Percentiles rank a stretch among this genome's conserved stretches.
These are phyloP conservation scores for Paracyclopina nana DNA, from an alignment of 1,140 invertebrate genomes.

Conservation along the genomic window DNA sequence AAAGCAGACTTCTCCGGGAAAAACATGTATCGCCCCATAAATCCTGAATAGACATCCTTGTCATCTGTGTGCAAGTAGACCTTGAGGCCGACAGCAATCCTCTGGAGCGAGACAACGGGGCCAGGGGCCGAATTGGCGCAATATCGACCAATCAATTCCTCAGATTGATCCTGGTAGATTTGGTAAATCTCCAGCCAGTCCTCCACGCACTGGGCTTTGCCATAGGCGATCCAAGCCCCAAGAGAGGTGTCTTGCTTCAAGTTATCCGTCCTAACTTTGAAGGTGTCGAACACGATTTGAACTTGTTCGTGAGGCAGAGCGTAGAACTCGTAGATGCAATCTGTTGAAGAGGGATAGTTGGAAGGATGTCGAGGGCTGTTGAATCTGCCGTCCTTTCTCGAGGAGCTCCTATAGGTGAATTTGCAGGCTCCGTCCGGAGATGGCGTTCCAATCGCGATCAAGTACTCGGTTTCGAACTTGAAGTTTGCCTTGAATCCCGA, in stretches of 20 bases:
- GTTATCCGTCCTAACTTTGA: constrained; percentile 55
- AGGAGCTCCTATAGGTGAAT: constrained; percentile 70
- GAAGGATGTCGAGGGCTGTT: constrained; percentile 87
- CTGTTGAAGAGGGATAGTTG: constrained; percentile 78
- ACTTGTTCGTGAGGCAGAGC: constrained; percentile 71
- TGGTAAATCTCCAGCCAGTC: constrained; percentile 86
- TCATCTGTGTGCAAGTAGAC: constrained; percentile 62
- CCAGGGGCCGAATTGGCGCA: constrained; percentile 60
- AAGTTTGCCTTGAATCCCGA: constrained; percentile 77
- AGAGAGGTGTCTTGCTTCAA: constrained; percentile 30
- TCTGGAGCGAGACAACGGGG: constrained; percentile 66
- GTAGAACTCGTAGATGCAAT: constrained; percentile 74
- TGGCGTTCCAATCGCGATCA: constrained; percentile 68
- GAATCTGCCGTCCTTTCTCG: constrained; percentile 65
- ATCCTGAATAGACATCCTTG: constrained; percentile 64
- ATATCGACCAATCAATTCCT: constrained; percentile 62
- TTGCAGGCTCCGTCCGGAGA: constrained; percentile 66
- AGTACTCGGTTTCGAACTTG: constrained; percentile 75
- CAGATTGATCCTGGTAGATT: constrained; percentile 51
- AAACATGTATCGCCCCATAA: constrained; percentile 71
- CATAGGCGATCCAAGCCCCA: constrained; percentile 27
- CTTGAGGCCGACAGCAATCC: constrained; percentile 49
- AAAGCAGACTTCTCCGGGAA: constrained; percentile 64
- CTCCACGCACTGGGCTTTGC: constrained; percentile 48
- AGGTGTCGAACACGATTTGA: constrained; percentile 74